Conservation (phyloP, 2,888 invertebrate species). For the Heliconius ismenius region DNA sequence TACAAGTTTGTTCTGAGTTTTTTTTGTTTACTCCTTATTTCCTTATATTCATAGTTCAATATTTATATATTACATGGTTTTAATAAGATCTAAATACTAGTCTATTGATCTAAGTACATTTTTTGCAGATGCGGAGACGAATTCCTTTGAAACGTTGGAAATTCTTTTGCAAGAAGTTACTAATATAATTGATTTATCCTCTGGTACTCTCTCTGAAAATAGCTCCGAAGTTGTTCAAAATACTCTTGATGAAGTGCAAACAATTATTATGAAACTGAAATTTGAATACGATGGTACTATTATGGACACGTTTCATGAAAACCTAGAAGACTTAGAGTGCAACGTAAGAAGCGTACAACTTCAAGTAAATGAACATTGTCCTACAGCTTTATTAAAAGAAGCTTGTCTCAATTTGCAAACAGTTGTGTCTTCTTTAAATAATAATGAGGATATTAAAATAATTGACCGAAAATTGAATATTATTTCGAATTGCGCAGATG, state of each 20-base stretch:
- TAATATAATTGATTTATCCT: conserved; percentile 54
- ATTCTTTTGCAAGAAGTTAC: conserved; percentile 62
- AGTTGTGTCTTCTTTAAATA: conserved; percentile 63
- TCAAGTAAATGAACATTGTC: conserved; percentile 71
- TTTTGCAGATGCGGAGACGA: conserved; percentile 52
- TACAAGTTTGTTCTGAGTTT: no score
- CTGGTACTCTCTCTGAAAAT: conserved; percentile 50
- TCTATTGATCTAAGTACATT: not conserved
- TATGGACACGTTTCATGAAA: conserved; percentile 72
- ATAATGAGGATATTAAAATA: conserved; percentile 53
- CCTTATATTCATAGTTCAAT: not conserved
- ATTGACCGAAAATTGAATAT: conserved; percentile 36
- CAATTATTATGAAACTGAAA: conserved; percentile 73
- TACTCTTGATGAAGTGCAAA: conserved; percentile 74
- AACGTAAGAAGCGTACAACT: conserved; percentile 77
- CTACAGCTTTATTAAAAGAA: conserved; percentile 67
- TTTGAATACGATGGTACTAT: conserved; percentile 63
- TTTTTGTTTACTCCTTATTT: not conserved
- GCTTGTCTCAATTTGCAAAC: conserved; percentile 70
- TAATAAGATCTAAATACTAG: not conserved
- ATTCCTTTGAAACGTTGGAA: conserved; percentile 59
- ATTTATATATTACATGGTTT: no score
- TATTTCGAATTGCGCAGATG: conserved; percentile 58
- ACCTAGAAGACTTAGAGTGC: conserved; percentile 78
- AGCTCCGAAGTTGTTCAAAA: conserved; percentile 62